Evolutionary conservation across 2,113 vertebrate species (phyloP), one percentile per base, ranked within the genome.

Genomic region (Anser cygnoides): DNA sequence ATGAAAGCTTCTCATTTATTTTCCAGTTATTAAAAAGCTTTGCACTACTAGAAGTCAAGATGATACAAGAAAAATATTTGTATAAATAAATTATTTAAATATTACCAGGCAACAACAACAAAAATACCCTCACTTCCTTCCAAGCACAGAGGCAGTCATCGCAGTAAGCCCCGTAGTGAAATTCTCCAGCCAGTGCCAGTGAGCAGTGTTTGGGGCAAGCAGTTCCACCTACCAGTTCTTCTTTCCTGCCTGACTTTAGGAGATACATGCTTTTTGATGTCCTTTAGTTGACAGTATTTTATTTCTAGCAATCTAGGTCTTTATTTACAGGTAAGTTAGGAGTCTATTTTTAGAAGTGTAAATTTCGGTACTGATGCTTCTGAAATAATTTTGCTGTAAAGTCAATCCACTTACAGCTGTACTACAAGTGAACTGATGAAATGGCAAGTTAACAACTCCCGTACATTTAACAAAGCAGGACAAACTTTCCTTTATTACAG

Each of bases 101-200:
- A 97, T 89, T 91, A 93, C 92, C 82, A 92, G 73, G 91, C 77
- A 93, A 82, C 81, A 93, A 87, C 61, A 92, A 79, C 44, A 94
- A 84, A 93, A 90, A 95, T 71, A 92, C 66, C 31, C 59, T 91
- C 33, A 22, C 87, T 84, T 93, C 77, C 87, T 87, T 91, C 84
- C 81, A 85, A 89, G 78, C 73, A 82, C 70, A 84, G 61, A 39
- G 20, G 76, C 1, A 41, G 26, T 41, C 89, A 92, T 41, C 62
- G 76, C 87, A 72, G 49, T 76, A 92, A 96, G 84, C 2, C 35
- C 74, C 65, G 21, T 25, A 58, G 29, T 10, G 13, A 82, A 93
- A 85, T 76, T 79, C 80, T 91, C 65, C 57, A 91, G 37, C 4
- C 63, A 92, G 70, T 4, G 6, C 49, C 71, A 70, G 49, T 20